These are phyloP conservation scores for Triplophysa siluroides DNA, from an alignment of 2,113 vertebrate genomes.

Conservation along the genomic window DNA sequence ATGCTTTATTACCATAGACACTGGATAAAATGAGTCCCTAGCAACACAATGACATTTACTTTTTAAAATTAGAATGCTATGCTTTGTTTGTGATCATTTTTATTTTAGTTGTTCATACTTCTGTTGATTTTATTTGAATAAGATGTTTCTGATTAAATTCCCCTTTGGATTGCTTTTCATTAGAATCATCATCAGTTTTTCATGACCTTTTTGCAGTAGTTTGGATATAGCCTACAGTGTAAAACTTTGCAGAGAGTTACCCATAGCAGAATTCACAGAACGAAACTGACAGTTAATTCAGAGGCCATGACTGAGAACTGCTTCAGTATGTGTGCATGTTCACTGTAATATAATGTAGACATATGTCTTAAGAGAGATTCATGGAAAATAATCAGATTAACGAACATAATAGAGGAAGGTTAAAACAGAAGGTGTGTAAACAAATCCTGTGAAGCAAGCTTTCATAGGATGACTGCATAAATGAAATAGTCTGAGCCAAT, in stretches of 20 bases:
- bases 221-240: no score
- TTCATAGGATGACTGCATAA: conserved; percentile 59
- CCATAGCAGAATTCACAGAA: background rate
- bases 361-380: background rate
- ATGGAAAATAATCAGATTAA: background rate
- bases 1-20: background rate
- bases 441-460: conserved; percentile 23
- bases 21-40: background rate
- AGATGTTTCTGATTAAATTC: background rate
- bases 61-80: background rate
- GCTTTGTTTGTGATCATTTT: background rate
- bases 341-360: background rate
- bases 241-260: no score
- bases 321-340: background rate
- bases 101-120: background rate
- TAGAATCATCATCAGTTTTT: background rate
- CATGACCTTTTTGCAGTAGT: no score
- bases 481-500: conserved; percentile 60
- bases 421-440: background rate
- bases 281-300: background rate
- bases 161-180: background rate
- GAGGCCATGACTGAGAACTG: background rate
- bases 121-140: background rate
- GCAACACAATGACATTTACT: background rate
- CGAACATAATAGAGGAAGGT: conserved; percentile 10